A percentile compares a stretch with the other conserved stretches of the same genome.
Conservation (phyloP, 2,888 invertebrate genomes). For the Eubasilissa splendida region DNA sequence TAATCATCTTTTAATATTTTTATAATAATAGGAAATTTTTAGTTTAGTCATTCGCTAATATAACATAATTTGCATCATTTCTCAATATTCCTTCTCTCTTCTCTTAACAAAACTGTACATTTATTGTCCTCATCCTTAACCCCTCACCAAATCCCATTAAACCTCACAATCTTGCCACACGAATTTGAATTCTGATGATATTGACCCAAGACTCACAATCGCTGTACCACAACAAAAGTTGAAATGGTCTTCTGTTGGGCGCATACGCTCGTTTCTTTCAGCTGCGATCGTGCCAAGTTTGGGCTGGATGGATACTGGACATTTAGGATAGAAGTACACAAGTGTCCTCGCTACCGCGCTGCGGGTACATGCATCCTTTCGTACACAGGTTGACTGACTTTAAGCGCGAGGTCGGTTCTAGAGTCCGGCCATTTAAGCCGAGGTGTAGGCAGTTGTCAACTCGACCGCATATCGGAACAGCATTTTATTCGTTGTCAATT, state of each 20-base stretch:
- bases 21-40: no score
- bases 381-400: no score
- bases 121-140: constrained; percentile 1
- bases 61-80: no score
- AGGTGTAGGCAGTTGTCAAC: constrained; percentile 46
- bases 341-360: constrained; percentile 3
- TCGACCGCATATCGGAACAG: constrained; percentile 11
- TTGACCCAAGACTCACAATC: not conserved
- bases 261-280: constrained; percentile 52
- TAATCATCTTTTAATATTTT: no score
- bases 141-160: not conserved
- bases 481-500: constrained; percentile 41
- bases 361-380: no score
- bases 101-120: constrained; percentile 7
- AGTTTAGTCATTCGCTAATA: no score
- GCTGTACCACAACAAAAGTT: not conserved
- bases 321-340: constrained; percentile 29
- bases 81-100: no score
- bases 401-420: no score
- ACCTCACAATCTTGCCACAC: not conserved
- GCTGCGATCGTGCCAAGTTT: constrained; percentile 55
- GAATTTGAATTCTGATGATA: not conserved
- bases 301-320: constrained; percentile 51
- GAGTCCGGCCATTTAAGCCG: not conserved
- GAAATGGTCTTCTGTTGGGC: constrained; percentile 5